Evolutionary conservation across 2,113 vertebrate genomes (phyloP).

Genomic region (Paratilapia polleni): DNA sequence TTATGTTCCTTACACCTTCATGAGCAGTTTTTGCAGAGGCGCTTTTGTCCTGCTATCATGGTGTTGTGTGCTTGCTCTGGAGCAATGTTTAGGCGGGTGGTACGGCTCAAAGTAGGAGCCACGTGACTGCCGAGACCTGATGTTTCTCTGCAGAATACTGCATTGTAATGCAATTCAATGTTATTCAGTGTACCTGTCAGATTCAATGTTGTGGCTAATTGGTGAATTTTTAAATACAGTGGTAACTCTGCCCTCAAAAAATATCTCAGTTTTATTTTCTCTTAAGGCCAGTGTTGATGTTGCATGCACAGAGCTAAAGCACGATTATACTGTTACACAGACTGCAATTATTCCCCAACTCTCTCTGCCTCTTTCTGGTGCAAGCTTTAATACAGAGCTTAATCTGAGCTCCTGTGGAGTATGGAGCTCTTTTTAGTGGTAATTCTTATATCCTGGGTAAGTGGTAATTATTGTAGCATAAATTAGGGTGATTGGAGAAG

Average conservation of each 20-base stretch:
- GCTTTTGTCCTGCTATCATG: neutral
- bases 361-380: slow-evolving; percentile 50
- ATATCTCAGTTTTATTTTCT: slow-evolving; percentile 1
- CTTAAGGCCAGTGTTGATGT: slow-evolving; percentile 18
- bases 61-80: neutral
- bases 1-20: neutral
- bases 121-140: neutral
- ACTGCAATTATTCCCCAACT: slow-evolving; percentile 68
- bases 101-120: neutral
- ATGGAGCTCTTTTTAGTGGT: slow-evolving; percentile 58
- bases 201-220: neutral
- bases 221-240: neutral
- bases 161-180: neutral
- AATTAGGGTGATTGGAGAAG: slow-evolving; percentile 78
- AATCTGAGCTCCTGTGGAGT: slow-evolving; percentile 75
- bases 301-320: slow-evolving; percentile 38
- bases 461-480: slow-evolving; percentile 81
- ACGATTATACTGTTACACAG: slow-evolving; percentile 68
- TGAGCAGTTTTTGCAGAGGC: neutral
- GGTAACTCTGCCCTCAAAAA: neutral
- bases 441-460: slow-evolving; percentile 73
- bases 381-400: slow-evolving; percentile 73
- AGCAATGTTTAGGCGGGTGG: neutral
- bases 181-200: neutral
- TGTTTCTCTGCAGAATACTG: neutral